Evolutionary conservation across 2,888 invertebrate genomes (phyloP), one percentile per base, ranked within the genome.

Genomic region (Latrodectus hesperus): DNA sequence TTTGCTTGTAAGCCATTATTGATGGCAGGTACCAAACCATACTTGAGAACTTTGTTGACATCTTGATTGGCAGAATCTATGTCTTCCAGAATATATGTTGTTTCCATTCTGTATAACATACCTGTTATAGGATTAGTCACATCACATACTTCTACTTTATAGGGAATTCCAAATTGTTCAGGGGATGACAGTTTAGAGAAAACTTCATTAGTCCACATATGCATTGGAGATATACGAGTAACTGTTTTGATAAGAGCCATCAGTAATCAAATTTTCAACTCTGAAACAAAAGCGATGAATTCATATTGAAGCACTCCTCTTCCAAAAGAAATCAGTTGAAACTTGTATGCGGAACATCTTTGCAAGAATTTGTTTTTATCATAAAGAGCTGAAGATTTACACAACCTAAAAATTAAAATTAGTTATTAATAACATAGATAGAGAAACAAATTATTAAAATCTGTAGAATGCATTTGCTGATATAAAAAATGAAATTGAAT

Each of bases 91-190:
- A 80, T 17, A 49, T 60, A 64, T 16, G 72, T 51, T 6, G 80
- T 80, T 17, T 72, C 65, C 72, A 80, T 64, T 1, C 17, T 51
- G 49, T 72, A 80, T 8, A 17, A 17, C 14, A 72, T n/a, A 1
- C 64, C 65, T 10, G 38, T 80, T 9, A 60, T 12, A 3, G 80
- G 80, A 70, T 72, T 64, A n/a, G 22, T 72, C 2, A 80, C 9
- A 16, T 3, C 38, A 16, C 51, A 17, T 1, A 16, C 60, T 11
- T 72, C 51, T 11, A 60, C 52, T 60, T 16, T 64, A 22, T 11
- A 26, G 1, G 72, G 80, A 51, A 51, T 65, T 3, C 80, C 80
- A 14, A 80, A 72, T 17, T 80, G 60, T 11, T n/a, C 38, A 16
- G 79, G 70, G 5, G 55, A 26, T 12, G 60, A 16, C 10, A 60